Evolutionary conservation across 2,797 vertebrate genomes (phyloP), one percentile per base, ranked within the genome.

Genomic region (Clamator glandarius): DNA sequence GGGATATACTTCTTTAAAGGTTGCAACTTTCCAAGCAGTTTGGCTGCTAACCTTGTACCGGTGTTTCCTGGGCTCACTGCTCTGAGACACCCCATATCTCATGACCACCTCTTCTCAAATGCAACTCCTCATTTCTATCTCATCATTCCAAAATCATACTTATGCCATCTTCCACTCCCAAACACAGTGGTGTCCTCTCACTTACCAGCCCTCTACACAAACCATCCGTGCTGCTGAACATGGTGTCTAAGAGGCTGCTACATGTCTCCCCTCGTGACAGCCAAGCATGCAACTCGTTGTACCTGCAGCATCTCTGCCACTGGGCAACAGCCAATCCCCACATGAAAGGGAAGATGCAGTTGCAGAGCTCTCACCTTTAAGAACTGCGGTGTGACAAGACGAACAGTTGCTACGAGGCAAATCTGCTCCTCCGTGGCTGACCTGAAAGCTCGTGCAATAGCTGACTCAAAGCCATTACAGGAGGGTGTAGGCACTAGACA

Each of bases 391-490:
- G 98, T 99, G 96, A 98, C 98, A 14, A 99, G 95, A 93, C 98
- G 98, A 51, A 99, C 98, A 12, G 98, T 99, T 17, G 99, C 99
- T 31, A 99, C 98, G 72, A 99, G 98, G 97, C 98, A 99, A 95
- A 98, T 98, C 96, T 98, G 98, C 95, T 99, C 98, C 92, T 99
- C 98, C 35, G 98, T 95, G 66, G 98, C 97, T 39, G 98, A 98
- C 97, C 98, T 98, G 94, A 99, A 98, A 54, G 98, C 97, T 95
- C 98, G 97, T 18, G 98, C 95, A 93, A 98, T 97, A 76, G 98
- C 96, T 89, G 98, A 81, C 66, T 98, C 98, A 89, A 98, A 98
- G 63, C 98, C 98, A 64, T 98, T 98, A 96, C 98, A 98, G 91
- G 98, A 98, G 61, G 98, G 97, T 63, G 98, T 97, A 98, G 98